Conservation (phyloP, 2,888 invertebrate genomes). For the Lymantria dispar region DNA sequence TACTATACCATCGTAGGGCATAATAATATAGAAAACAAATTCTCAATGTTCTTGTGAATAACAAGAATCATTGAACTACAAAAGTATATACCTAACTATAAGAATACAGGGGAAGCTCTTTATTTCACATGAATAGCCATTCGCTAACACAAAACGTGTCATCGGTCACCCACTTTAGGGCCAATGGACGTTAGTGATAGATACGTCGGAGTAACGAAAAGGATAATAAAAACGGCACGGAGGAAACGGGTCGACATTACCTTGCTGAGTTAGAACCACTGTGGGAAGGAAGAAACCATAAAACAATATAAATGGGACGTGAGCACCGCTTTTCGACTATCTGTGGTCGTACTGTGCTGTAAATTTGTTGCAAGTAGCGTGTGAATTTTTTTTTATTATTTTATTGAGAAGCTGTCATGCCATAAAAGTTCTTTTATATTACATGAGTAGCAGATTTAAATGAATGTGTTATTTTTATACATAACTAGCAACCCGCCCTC, state of each 20-base stretch:
- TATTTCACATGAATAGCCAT: conserved; percentile 20
- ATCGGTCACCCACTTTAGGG: conserved; percentile 37
- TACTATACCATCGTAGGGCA: no score
- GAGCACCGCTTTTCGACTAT: conserved; percentile 50
- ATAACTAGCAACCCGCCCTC: no score
- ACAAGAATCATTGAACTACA: no score
- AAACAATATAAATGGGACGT: conserved; percentile 76
- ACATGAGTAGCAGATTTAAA: no score
- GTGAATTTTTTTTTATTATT: conserved; percentile 20
- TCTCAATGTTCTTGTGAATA: no score
- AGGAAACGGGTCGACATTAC: conserved; percentile 59
- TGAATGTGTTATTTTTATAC: no score
- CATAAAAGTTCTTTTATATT: conserved; percentile 9
- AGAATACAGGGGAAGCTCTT: background rate
- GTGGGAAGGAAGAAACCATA: conserved; percentile 68
- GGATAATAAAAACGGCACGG: conserved; percentile 50
- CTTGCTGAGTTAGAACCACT: conserved; percentile 49
- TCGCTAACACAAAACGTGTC: conserved; percentile 35
- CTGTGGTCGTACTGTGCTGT: conserved; percentile 45
- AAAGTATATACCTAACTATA: no score
- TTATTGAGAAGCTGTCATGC: conserved; percentile 23
- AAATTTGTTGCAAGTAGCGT: conserved; percentile 48
- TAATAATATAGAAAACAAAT: no score
- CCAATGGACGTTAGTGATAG: conserved; percentile 29
- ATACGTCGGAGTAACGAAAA: conserved; percentile 32